A percentile compares a stretch with the other conserved stretches of the same genome.
These are phyloP conservation scores for Ariolimax columbianus DNA, from an alignment of 2,888 invertebrate species.

Conservation along the genomic window DNA sequence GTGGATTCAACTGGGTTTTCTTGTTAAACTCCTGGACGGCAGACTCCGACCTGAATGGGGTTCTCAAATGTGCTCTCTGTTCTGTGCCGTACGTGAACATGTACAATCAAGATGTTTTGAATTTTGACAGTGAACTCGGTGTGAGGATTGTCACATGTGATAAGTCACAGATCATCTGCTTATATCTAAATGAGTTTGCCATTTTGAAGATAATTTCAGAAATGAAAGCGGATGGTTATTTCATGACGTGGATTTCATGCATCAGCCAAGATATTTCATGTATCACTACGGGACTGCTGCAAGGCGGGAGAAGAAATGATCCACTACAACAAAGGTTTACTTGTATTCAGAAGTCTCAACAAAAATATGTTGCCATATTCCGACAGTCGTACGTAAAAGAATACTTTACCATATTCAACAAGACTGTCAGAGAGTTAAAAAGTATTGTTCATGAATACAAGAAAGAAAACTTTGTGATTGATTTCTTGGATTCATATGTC, in stretches of 20 bases:
- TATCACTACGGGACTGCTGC: background rate
- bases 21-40: constrained; percentile 72
- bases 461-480: constrained; percentile 1
- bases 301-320: background rate
- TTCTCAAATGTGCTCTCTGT: constrained; percentile 68
- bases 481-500: constrained; percentile 40
- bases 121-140: constrained; percentile 17
- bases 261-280: constrained; percentile 26
- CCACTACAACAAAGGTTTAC: background rate
- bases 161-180: constrained; percentile 57
- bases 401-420: constrained; percentile 17
- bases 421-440: constrained; percentile 12
- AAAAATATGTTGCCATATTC: constrained; percentile 31
- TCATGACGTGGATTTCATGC: constrained; percentile 56
- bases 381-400: background rate
- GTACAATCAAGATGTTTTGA: constrained; percentile 44
- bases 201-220: constrained; percentile 46
- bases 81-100: constrained; percentile 55
- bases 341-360: background rate
- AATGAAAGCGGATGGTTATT: constrained; percentile 56
- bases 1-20: constrained; percentile 71
- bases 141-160: constrained; percentile 56
- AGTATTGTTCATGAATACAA: constrained; percentile 6
- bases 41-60: constrained; percentile 71
- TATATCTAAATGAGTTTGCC: constrained; percentile 54